Base-by-base conservation (phyloP, 2,888 invertebrate genomes). In the Caenorhabditis sulstoni region DNA sequence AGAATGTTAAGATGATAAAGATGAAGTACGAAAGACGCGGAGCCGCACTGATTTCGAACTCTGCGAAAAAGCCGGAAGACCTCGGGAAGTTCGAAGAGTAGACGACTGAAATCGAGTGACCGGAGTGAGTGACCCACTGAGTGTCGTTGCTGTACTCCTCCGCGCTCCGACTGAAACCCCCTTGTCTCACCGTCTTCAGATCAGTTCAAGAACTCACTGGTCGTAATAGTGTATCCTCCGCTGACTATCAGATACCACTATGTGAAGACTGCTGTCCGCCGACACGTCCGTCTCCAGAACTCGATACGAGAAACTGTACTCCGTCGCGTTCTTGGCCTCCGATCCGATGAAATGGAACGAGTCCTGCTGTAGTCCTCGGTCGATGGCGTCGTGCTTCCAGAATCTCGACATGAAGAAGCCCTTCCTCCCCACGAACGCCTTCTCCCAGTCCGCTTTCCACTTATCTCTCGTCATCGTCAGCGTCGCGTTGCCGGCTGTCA, bases 271-370 rank as follows among this genome's bases (percentile, higher is more conserved):
- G 44, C 53, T 61, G 4, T 70, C 70, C 23, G 45, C 70, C 3
- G 59, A 37, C 2, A 61, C 44, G 44, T 70, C 70, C 3, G 61
- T 45, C 37, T 70, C 61, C 4, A 62, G n/a, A 22, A 70, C 20
- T 3, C 61, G 53, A 18, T 70, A 70, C 8, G 61, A 53, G 39
- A 70, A 70, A 11, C 11, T 45, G 55, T 44, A 70, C 35, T 47
- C 35, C 4, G 70, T 55, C n/a, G 70, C 61, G 47, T 70, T 70
- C 39, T 61, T 45, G 8, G 44, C 29, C 44, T 70, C 70, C 0
- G 53, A 20, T 4, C 70, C 70, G 35, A 70, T 70, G 47, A 70
- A 70, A 55, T 70, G 61, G 39, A 70, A 70, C 37, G 62, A 53
- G 18, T 70, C 70, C 23, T 70, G 70, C 11, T 70, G 61, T 35